A percentile compares a stretch with the other conserved stretches of the same genome.
These are phyloP conservation scores for Lepus americanus DNA, from an alignment of 2,113 vertebrate genomes.

Conservation along the genomic window DNA sequence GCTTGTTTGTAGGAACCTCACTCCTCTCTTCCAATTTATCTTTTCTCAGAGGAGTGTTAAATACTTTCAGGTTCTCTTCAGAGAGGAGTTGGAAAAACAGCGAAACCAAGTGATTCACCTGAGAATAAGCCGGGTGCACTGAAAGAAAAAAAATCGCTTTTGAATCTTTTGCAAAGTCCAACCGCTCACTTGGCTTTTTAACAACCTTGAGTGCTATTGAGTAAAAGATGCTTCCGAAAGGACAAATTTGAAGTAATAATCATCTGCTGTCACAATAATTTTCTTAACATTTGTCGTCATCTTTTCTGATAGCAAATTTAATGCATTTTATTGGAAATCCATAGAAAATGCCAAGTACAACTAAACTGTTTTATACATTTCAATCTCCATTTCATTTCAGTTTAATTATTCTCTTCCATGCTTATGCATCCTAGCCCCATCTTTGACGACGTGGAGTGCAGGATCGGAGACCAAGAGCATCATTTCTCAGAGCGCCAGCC, in stretches of 20 bases:
- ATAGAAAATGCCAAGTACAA: background rate
- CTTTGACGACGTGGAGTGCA: background rate
- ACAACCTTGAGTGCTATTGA: constrained; percentile 5
- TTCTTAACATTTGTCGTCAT: background rate
- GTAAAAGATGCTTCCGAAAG: constrained; percentile 8
- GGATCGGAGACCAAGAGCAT: background rate
- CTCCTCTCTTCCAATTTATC: background rate
- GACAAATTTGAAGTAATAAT: background rate
- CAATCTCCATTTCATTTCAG: background rate
- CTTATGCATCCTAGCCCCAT: background rate
- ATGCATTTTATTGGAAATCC: constrained; percentile 34
- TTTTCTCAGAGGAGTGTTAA: background rate
- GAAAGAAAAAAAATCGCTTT: background rate
- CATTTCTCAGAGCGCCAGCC: constrained; percentile 2
- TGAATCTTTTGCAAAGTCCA: background rate
- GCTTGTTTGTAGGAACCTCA: background rate
- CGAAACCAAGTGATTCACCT: background rate
- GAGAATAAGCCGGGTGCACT: background rate
- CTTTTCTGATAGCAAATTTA: background rate
- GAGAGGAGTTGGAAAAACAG: background rate
- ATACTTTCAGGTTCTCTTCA: background rate
- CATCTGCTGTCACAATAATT: background rate
- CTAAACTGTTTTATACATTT: background rate
- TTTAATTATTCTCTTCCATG: background rate
- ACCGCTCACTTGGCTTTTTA: background rate